These are phyloP conservation scores for Calypte anna DNA, from an alignment of 2,113 vertebrate genomes.

Conservation along the genomic window DNA sequence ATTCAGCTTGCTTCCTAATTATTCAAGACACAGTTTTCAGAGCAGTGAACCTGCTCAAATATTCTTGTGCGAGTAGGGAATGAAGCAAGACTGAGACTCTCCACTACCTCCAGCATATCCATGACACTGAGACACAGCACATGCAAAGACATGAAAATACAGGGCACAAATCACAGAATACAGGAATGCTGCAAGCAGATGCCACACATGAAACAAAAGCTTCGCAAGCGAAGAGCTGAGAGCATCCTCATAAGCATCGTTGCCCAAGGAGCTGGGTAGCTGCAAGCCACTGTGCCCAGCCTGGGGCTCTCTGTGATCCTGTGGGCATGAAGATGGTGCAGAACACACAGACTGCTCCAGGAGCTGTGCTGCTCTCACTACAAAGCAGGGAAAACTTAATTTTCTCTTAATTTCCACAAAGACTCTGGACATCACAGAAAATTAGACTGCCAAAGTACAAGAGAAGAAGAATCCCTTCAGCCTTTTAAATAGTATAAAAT, in stretches of 20 bases:
- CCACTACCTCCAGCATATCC: neutral
- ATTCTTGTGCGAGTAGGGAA: neutral
- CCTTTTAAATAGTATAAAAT: neutral
- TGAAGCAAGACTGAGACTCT: neutral
- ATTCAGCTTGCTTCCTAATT: neutral
- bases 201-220: conserved; percentile 58
- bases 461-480: conserved; percentile 20
- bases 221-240: neutral
- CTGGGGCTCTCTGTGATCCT: neutral
- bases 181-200: conserved; percentile 63
- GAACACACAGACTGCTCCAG: neutral
- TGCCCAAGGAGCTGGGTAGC: neutral
- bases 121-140: conserved; percentile 40
- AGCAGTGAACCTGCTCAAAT: neutral
- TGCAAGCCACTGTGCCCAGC: neutral
- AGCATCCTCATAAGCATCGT: neutral
- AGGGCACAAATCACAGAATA: conserved; percentile 58
- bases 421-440: conserved; percentile 10
- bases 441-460: conserved; percentile 6
- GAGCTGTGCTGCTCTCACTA: conserved; percentile 22
- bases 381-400: conserved; percentile 2
- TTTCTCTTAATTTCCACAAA: conserved; percentile 20
- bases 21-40: neutral
- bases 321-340: neutral
- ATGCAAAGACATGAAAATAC: conserved; percentile 49